These are phyloP conservation scores for Prunella himalayana DNA, from an alignment of 2,113 vertebrate genomes.

Conservation along the genomic window DNA sequence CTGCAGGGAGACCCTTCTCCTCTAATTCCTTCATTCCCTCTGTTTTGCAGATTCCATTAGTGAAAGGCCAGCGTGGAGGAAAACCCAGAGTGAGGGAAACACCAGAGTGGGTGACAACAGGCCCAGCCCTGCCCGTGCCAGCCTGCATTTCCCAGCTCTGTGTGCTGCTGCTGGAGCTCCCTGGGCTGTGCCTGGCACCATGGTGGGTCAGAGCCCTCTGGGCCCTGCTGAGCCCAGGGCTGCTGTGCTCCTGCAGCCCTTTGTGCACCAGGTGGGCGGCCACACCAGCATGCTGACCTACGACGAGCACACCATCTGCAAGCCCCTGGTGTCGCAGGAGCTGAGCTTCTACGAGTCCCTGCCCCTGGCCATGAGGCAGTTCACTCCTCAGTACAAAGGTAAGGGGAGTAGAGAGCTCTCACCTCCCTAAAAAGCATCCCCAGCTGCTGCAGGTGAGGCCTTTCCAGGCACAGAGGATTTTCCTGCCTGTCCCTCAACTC, in stretches of 20 bases:
- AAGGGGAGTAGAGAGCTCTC: neutral
- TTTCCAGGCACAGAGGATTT: neutral
- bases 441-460: neutral
- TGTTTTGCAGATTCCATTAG: neutral
- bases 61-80: neutral
- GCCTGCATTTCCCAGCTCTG: fast-evolving
- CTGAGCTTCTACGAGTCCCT: constrained; percentile 75
- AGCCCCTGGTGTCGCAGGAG: constrained; percentile 73
- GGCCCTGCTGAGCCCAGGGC: neutral
- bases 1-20: neutral
- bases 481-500: neutral
- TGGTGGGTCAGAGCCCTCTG: constrained; percentile 67
- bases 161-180: neutral
- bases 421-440: neutral
- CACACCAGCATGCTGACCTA: constrained; percentile 76
- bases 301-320: constrained; percentile 73
- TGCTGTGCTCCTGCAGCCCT: constrained; percentile 69
- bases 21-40: neutral
- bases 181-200: neutral
- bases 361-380: constrained; percentile 71
- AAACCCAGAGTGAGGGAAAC: neutral
- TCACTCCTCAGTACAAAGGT: constrained; percentile 81
- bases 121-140: neutral
- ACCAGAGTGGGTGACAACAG: fast-evolving
- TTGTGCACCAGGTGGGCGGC: constrained; percentile 78